Evolutionary conservation across 2,797 vertebrate genomes (phyloP), one percentile per base, ranked within the genome.

Genomic region (Uromys caudimaculatus): DNA sequence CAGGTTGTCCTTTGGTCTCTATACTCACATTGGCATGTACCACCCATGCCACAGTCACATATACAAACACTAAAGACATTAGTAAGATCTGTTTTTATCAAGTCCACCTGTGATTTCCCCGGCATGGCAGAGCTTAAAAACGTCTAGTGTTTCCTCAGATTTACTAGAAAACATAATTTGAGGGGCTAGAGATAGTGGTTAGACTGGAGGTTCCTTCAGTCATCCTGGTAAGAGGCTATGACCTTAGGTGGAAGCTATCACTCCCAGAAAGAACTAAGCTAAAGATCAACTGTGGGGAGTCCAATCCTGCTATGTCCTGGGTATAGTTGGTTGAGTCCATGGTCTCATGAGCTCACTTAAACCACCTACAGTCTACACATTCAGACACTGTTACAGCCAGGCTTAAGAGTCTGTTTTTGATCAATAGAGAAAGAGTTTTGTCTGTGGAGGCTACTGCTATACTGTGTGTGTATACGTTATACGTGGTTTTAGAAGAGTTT

Each of bases 261-360:
- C 52, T 82, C 35, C 62, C 29, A 2, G 17, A 44, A 89, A 93
- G 60, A 13, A 73, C 6, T 13, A 47, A 23, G 19, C 17, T 6
- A 27, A 85, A 89, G 10, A 71, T 12, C 3, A 67, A 16, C 29
- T 54, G 4, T 87, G 38, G 11, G 24, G 41, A 93, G 38, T 32
- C 44, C 76, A 54, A 24, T 13, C 27, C 19, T 16, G 13, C 75
- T 50, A 16, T 0, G 0, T 52, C 44, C 56, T 0, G 6, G 9
- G 13, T 71, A 35, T 54, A 88, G 32, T 60, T 73, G 4, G 35
- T 21, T 90, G 13, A 93, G 11, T 47, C 24, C 21, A 6, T 64
- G 23, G 52, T 64, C 23, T 13, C 5, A 24, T 41, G n/a, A 12
- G 12, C 69, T n/a, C 2, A 82, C 60, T 58, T 71, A 89, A 44